Percentiles rank a stretch among this genome's conserved stretches.
phyloP scores from a whole-genome alignment of 2,888 invertebrate genomes.

The Scaptomyza caliginosa region DNA sequence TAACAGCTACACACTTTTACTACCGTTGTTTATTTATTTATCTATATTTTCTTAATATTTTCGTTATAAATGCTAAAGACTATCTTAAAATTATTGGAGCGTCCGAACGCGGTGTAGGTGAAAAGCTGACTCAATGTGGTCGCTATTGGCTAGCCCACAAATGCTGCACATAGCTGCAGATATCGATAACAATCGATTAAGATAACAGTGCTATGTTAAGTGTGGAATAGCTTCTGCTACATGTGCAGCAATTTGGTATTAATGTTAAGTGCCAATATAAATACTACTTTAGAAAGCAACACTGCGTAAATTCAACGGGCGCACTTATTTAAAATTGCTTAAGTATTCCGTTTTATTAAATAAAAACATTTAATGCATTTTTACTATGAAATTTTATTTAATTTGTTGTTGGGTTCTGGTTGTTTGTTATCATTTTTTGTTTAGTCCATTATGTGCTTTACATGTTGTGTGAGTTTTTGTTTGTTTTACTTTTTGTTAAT shows the following conservation, averaged over 20 bases:
- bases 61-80: constrained; percentile 54
- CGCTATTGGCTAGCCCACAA: constrained; percentile 9
- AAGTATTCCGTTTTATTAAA: neutral
- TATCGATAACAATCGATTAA: constrained; percentile 18
- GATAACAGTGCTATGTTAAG: neutral
- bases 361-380: constrained; percentile 6
- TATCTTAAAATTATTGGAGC: constrained; percentile 66
- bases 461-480: constrained; percentile 62
- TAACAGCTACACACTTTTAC: constrained; percentile 10
- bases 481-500: constrained; percentile 48
- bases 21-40: constrained; percentile 8
- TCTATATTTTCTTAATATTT: constrained; percentile 27
- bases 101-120: constrained; percentile 56
- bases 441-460: constrained; percentile 76
- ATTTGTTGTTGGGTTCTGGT: constrained; percentile 53
- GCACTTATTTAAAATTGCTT: neutral
- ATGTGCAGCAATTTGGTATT: constrained; percentile 2
- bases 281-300: neutral
- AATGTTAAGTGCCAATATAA: neutral
- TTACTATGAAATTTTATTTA: constrained; percentile 75
- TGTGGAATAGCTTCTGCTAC: neutral
- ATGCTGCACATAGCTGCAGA: neutral
- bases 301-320: neutral
- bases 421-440: constrained; percentile 46
- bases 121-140: constrained; percentile 53